Evolutionary conservation across 1,140 invertebrate genomes (phyloP).

Genomic region (Thrips palmi): DNA sequence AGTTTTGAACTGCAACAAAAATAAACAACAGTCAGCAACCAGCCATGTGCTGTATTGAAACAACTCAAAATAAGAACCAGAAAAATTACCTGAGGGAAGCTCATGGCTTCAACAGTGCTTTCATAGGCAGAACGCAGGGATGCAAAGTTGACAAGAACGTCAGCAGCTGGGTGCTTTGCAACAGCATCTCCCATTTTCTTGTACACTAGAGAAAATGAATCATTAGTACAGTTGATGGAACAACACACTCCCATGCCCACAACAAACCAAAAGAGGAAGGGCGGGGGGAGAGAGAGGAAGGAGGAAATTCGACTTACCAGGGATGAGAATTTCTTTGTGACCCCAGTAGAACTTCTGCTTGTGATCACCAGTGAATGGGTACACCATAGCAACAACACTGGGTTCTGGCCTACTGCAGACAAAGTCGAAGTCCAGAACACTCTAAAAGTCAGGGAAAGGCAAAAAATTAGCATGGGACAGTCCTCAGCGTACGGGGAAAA

Average conservation of each 20-base stretch:
- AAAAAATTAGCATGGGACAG: constrained; percentile 2
- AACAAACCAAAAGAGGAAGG: no score
- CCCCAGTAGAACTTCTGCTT: constrained; percentile 99
- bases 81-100: constrained; percentile 55
- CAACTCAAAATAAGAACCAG: constrained; percentile 3
- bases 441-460: constrained; percentile 19
- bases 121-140: constrained; percentile 95
- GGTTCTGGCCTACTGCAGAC: constrained; percentile 80
- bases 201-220: constrained; percentile 50
- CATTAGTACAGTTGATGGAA: constrained; percentile 2
- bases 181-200: constrained; percentile 96
- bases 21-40: constrained; percentile 3
- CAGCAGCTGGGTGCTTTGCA: constrained; percentile 84
- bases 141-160: constrained; percentile 97
- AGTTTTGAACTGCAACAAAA: constrained; percentile 50
- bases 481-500: constrained; percentile 1
- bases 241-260: constrained; percentile 3
- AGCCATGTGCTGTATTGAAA: background rate
- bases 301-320: constrained; percentile 26
- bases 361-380: constrained; percentile 97
- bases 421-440: constrained; percentile 98
- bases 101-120: constrained; percentile 83
- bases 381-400: constrained; percentile 88
- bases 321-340: constrained; percentile 91
- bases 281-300: no score